phyloP scores from a whole-genome alignment of 2,797 vertebrate genomes.

The Protonibea diacanthus region DNA sequence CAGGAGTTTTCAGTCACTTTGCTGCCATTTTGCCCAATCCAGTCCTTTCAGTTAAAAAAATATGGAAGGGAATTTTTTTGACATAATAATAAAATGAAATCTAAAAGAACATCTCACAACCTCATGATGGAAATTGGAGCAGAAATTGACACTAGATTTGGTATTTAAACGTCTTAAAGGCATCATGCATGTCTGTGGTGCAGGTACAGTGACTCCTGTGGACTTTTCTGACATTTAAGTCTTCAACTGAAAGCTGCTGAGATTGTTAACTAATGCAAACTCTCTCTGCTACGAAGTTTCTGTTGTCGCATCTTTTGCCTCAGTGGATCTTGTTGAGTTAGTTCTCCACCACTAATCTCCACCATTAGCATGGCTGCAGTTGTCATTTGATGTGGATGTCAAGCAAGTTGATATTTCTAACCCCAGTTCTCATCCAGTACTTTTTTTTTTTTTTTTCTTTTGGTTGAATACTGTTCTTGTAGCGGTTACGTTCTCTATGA shows the following conservation, averaged over 20 bases:
- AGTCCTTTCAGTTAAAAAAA: constrained; percentile 27
- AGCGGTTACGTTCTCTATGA: constrained; percentile 72
- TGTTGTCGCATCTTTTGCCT: constrained; percentile 79
- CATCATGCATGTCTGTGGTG: constrained; percentile 7
- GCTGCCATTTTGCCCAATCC: constrained; percentile 44
- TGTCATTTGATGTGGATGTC: constrained; percentile 95
- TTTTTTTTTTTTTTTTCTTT: constrained; percentile 81
- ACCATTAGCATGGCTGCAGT: constrained; percentile 86
- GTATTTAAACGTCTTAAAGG: constrained; percentile 12
- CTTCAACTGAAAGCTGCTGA: constrained; percentile 79
- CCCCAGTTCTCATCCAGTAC: constrained; percentile 91
- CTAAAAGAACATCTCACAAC: constrained; percentile 29
- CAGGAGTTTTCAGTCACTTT: constrained; percentile 67
- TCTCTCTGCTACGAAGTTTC: constrained; percentile 82
- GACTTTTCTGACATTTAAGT: constrained; percentile 57
- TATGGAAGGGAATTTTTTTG: constrained; percentile 23
- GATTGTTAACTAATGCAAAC: constrained; percentile 89
- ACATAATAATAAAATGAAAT: constrained; percentile 7
- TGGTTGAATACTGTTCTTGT: constrained; percentile 85
- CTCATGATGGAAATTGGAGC: constrained; percentile 33
- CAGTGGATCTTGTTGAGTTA: constrained; percentile 77
- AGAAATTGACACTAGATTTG: constrained; percentile 45
- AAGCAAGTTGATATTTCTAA: constrained; percentile 99
- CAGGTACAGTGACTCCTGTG: constrained; percentile 70
- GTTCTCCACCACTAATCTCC: constrained; percentile 79